Conservation (phyloP, 1,140 invertebrate genomes). For the Wasmannia auropunctata region DNA sequence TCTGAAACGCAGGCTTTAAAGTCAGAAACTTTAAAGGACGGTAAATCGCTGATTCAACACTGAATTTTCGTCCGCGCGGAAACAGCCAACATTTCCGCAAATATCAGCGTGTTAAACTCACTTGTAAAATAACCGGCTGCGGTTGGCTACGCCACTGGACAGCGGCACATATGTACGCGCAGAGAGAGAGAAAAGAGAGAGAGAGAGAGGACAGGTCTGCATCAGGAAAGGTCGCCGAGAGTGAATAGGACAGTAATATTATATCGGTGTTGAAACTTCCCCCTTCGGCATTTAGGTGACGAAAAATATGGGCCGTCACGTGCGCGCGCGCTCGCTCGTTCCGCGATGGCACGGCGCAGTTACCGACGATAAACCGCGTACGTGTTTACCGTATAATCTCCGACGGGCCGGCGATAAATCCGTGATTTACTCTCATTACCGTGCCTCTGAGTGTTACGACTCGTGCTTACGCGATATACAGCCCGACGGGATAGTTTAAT, state of each 20-base stretch:
- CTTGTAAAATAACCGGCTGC: not conserved
- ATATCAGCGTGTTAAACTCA: not conserved
- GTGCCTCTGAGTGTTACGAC: constrained; percentile 70
- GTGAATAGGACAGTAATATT: constrained; percentile 76
- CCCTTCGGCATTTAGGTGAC: constrained; percentile 72
- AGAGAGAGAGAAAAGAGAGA: not conserved
- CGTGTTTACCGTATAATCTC: constrained; percentile 75
- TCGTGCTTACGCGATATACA: constrained; percentile 62
- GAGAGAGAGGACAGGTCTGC: constrained; percentile 47
- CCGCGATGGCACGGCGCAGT: constrained; percentile 64
- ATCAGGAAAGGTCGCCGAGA: constrained; percentile 72
- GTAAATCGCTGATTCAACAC: not conserved
- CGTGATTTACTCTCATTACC: constrained; percentile 76
- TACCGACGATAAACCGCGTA: constrained; percentile 72
- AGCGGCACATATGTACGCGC: constrained; percentile 24
- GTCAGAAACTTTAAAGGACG: not conserved
- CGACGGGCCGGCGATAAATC: constrained; percentile 71
- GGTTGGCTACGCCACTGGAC: constrained; percentile 57
- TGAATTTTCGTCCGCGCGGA: not conserved
- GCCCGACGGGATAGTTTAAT: constrained; percentile 67
- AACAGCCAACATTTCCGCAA: not conserved
- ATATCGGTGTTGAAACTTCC: constrained; percentile 74
- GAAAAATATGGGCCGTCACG: constrained; percentile 71
- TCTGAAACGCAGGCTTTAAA: not conserved
- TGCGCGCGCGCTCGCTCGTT: constrained; percentile 51